phyloP scores from a whole-genome alignment of 2,113 vertebrate species.

The Anolis carolinensis region DNA sequence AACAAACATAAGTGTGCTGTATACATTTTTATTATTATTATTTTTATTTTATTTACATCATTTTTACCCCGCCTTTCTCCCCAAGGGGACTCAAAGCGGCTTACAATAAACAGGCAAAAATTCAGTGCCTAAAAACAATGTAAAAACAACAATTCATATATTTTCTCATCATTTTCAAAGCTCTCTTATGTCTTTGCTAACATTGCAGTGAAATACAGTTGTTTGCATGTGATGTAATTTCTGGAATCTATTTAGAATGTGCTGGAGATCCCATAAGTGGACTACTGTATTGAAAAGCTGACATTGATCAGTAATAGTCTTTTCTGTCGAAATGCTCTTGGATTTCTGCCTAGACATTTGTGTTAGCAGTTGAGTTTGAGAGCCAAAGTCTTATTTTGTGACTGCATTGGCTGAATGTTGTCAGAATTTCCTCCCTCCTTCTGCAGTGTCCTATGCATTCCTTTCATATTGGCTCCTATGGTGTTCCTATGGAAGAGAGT shows the following conservation, averaged over 20 bases:
- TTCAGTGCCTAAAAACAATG: too few species aligned
- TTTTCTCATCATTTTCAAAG: not conserved
- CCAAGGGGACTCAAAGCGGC: too few species aligned
- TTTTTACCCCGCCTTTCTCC: too few species aligned
- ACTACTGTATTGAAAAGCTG: not conserved
- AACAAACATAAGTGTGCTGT: not conserved
- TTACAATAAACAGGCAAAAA: too few species aligned
- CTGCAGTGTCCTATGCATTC: not conserved
- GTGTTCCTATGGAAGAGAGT: too few species aligned
- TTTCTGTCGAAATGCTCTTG: too few species aligned
- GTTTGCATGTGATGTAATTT: not conserved
- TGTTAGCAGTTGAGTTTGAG: too few species aligned
- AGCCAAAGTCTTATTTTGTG: too few species aligned
- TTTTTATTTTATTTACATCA: too few species aligned
- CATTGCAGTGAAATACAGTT: not conserved
- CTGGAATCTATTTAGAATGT: not conserved
- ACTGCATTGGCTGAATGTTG: not conserved
- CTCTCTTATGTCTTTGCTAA: not conserved
- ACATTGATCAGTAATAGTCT: not conserved
- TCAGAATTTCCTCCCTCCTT: not conserved
- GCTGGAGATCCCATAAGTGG: not conserved
- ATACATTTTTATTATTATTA: too few species aligned
- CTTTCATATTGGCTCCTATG: not conserved
- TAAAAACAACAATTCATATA: too few species aligned
- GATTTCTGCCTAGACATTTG: too few species aligned